Base-by-base conservation (phyloP, 2,888 invertebrate species). In the Galeruca laticollis region DNA sequence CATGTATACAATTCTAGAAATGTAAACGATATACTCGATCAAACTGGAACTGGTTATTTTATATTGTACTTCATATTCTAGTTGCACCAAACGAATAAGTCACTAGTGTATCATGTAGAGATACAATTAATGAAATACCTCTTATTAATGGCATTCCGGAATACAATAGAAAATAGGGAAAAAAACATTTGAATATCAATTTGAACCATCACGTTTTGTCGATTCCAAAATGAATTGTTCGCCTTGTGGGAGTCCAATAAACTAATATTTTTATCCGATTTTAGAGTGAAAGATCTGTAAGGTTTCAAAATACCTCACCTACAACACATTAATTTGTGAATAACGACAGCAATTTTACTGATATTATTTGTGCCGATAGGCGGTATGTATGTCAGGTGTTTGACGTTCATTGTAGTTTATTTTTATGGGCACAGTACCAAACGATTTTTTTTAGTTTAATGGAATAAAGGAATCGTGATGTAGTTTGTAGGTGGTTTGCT, bases 201-300 rank as follows among this genome's bases (percentile, higher is more conserved):
- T 18, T 18, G 8, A 47, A 47, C 18, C 15, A 47, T 47, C 47
- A 47, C 47, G 47, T 47, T 47, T 47, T 47, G 47, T 47, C 47
- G 47, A 47, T 47, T 47, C 18, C n/a, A 18, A 18, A 18, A 47
- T 18, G 18, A 47, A 47, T 15, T 15, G 47, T 47, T 47, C 6
- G n/a, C 47, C 6, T 5, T 47, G 47, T 47, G 47, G 47, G 47
- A 18, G 47, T 18, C 47, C 18, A 47, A 47, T 47, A 47, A 9
- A 47, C 13, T 37, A 37, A 37, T 4, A 37, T 37, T 37, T 37
- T 37, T 37, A 9, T 37, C 33, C 37, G 6, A 37, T 37, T 37
- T 37, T 37, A 37, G 13, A 37, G 6, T 37, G 37, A 37, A 37
- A 37, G 37, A 37, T 37, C 37, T 37, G 37, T 37, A 6, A 18